phyloP scores from a whole-genome alignment of 2,113 vertebrate species.

The Salvelinus namaycush region DNA sequence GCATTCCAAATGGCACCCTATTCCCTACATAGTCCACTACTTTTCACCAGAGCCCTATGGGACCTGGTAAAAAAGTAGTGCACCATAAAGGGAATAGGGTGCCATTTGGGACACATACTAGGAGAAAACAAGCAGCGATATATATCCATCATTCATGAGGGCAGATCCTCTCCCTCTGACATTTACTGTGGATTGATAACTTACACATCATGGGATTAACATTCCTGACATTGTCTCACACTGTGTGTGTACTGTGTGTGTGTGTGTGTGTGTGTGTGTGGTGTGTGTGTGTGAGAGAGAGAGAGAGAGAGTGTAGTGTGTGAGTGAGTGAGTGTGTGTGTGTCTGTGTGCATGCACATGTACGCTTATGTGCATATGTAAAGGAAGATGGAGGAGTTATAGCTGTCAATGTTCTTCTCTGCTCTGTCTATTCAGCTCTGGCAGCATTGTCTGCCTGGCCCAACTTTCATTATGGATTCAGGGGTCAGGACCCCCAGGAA shows the following conservation, averaged over 20 bases:
- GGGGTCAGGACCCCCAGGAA: conserved; percentile 58
- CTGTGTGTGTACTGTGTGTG: conserved; percentile 11
- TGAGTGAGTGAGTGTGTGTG: no score
- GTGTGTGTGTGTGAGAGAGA: conserved; percentile 2
- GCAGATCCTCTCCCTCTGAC: conserved; percentile 57
- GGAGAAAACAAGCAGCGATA: conserved; percentile 39
- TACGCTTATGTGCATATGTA: background rate
- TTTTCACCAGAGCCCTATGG: no score
- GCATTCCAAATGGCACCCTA: no score
- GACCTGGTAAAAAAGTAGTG: no score
- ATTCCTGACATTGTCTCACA: conserved; percentile 45
- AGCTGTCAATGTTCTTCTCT: background rate
- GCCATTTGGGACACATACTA: background rate
- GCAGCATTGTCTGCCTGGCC: conserved; percentile 24
- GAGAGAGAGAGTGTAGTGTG: no score
- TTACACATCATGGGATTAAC: conserved; percentile 58
- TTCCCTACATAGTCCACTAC: no score
- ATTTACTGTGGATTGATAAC: conserved; percentile 72
- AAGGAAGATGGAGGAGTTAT: background rate
- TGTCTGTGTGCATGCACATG: background rate
- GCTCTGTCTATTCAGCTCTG: no score
- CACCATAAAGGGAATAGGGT: no score
- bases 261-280: background rate
- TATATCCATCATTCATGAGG: conserved; percentile 74
- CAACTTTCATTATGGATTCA: conserved; percentile 49